phyloP scores from a whole-genome alignment of 1,140 invertebrate genomes.

The Nasonia vitripennis region DNA sequence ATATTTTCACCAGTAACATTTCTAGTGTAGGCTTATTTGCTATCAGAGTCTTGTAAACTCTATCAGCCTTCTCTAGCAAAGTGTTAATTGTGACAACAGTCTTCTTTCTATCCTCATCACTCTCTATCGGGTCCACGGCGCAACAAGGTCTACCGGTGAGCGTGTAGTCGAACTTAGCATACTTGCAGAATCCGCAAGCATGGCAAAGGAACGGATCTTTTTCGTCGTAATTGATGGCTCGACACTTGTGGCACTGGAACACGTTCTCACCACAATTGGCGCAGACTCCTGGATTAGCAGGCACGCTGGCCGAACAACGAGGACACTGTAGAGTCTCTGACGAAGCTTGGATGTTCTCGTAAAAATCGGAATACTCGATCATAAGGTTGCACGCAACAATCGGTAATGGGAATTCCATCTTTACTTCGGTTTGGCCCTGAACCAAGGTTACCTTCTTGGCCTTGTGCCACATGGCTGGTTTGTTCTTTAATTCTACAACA shows the following conservation, averaged over 20 bases:
- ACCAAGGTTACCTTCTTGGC: constrained; percentile 93
- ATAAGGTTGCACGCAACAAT: constrained; percentile 99
- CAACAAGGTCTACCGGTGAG: constrained; percentile 93
- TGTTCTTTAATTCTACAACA: constrained; percentile 97
- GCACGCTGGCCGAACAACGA: constrained; percentile 95
- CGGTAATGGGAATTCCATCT: constrained; percentile 96
- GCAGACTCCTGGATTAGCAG: constrained; percentile 97
- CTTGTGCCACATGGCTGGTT: constrained; percentile 96
- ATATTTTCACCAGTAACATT: constrained; percentile 86
- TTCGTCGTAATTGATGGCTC: constrained; percentile 99
- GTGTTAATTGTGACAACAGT: constrained; percentile 93
- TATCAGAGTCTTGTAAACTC: constrained; percentile 93
- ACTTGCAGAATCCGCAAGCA: constrained; percentile 99
- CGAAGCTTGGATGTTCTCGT: constrained; percentile 87
- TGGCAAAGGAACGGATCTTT: constrained; percentile 99
- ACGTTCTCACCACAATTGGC: constrained; percentile 99
- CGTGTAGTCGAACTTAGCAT: constrained; percentile 99
- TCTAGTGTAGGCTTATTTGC: constrained; percentile 93
- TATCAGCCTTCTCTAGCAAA: constrained; percentile 94
- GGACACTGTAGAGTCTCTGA: constrained; percentile 97
- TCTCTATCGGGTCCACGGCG: constrained; percentile 97
- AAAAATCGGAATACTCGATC: constrained; percentile 99
- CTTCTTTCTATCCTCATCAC: constrained; percentile 96
- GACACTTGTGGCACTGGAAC: constrained; percentile 98
- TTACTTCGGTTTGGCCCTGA: constrained; percentile 95